Evolutionary conservation across 2,888 invertebrate genomes (phyloP), one percentile per base, ranked within the genome.

Genomic region (Nezara viridula): DNA sequence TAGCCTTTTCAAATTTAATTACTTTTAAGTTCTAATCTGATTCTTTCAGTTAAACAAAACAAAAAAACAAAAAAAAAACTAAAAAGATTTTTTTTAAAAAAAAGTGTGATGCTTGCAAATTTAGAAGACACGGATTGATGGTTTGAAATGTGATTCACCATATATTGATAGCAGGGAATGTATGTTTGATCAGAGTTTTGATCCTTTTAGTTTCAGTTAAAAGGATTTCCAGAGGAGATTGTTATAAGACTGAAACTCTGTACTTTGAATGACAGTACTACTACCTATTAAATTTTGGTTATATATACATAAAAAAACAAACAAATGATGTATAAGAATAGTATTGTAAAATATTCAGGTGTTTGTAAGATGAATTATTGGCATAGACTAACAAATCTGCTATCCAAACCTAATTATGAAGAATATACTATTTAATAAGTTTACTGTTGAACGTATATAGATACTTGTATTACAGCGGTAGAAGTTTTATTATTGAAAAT

Each of bases 181-280:
- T 52, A 40, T 87, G 88, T 88, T 44, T 24, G 27, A 44, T 88
- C 73, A 73, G 47, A 44, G 44, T 40, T 86, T 50, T 49, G 27
- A 66, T 88, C 44, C 60, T 60, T 66, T 73, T 60, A 88, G 66
- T 88, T 88, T 66, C 40, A 66, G 24, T 49, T 40, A 88, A 88
- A 88, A 47, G 88, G 49, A 88, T 66, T 88, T 73, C 14, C 7
- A n/a, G 73, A 73, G 66, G 49, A 66, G 88, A 55, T 47, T 88
- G 88, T 73, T 88, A 88, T 88, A 88, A 88, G 88, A 88, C 88
- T 88, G 88, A 88, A 40, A 88, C 73, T 88, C 88, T 88, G 88
- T 47, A 47, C 32, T 27, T 60, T 21, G 19, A 27, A 86, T 86
- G 86, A 86, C 49, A 66, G 44, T 66, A 60, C 44, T 27, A 73